Evolutionary conservation across 1,140 invertebrate genomes (phyloP), one percentile per base, ranked within the genome.

Genomic region (Coelopa frigida): DNA sequence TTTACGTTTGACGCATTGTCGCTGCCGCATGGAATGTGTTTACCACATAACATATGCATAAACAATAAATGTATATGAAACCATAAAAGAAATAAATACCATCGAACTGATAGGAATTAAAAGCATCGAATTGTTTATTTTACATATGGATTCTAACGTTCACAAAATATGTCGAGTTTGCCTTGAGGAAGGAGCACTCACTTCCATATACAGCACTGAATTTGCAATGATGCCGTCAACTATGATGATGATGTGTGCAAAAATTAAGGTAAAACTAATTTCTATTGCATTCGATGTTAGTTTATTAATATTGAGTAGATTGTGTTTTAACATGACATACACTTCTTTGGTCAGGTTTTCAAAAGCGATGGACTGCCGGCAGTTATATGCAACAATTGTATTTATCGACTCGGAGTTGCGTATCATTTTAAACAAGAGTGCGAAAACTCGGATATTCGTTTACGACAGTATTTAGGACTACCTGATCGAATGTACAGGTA

Each of bases 361-460:
- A 73, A 73, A 63, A 74, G 73, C 38, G 80, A 82, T 68, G 78
- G 78, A n/a, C 51, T 82, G 23, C 79, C 80, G 1, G 71, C 77
- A 22, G 75, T 77, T 46, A 78, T 82, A 39, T 82, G 80, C 44
- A 80, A 78, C 45, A 80, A 79, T 51, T 82, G 80, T 52, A 72
- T 81, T 5, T 78, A 80, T 33, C 74, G 78, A 36, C 54, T 82
- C 24, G 79, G 80, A 20, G 72, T 80, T 11, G 78, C 80, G 8
- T 82, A 78, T 58, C 78, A 82, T 55, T 82, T 82, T 46, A 81
- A 81, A 59, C 77, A 78, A 49, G 75, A 79, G 47, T 81, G 77
- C 57, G 79, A 82, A 59, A 77, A 72, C 42, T 78, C 79, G 1
- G 79, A 82, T 60, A 57, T 77, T 18, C 70, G 78, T 46, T 53